phyloP scores from a whole-genome alignment of 2,888 invertebrate species.

The Ophion costatus region DNA sequence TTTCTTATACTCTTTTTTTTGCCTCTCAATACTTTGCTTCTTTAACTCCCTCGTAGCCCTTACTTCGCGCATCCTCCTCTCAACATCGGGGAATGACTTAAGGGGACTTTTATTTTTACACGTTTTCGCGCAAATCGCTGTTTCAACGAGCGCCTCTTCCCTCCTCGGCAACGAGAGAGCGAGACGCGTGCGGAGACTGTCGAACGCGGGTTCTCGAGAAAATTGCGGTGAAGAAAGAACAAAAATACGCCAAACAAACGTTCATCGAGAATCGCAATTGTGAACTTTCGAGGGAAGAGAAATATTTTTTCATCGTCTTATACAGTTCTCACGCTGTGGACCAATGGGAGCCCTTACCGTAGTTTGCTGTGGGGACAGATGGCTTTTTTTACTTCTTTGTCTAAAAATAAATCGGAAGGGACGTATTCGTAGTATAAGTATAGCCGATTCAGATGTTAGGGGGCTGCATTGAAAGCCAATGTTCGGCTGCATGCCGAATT shows the following conservation, averaged over 20 bases:
- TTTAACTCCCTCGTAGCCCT: not conserved
- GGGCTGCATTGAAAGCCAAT: too few species aligned
- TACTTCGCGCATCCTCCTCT: conserved; percentile 9
- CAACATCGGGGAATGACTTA: conserved; percentile 45
- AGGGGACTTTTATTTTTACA: conserved; percentile 58
- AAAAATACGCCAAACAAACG: conserved; percentile 25
- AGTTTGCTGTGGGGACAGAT: not conserved
- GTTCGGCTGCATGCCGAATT: too few species aligned
- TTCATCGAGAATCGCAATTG: conserved; percentile 36
- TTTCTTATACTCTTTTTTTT: not conserved
- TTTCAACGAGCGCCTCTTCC: conserved; percentile 14
- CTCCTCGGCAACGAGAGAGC: conserved; percentile 9
- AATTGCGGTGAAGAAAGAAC: conserved; percentile 34
- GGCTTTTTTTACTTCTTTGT: not conserved
- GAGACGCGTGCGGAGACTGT: conserved; percentile 25
- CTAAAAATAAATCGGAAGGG: too few species aligned
- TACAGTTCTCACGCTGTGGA: not conserved
- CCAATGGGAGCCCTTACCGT: not conserved
- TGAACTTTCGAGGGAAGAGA: not conserved
- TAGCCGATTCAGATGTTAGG: too few species aligned
- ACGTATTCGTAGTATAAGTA: too few species aligned
- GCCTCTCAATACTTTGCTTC: conserved; percentile 38
- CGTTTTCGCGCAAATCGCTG: conserved; percentile 55
- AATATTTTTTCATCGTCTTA: not conserved
- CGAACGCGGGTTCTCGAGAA: conserved; percentile 30